A percentile compares a stretch with the other conserved stretches of the same genome.
These are phyloP conservation scores for Mobula hypostoma DNA, from an alignment of 2,113 vertebrate species.

Conservation along the genomic window DNA sequence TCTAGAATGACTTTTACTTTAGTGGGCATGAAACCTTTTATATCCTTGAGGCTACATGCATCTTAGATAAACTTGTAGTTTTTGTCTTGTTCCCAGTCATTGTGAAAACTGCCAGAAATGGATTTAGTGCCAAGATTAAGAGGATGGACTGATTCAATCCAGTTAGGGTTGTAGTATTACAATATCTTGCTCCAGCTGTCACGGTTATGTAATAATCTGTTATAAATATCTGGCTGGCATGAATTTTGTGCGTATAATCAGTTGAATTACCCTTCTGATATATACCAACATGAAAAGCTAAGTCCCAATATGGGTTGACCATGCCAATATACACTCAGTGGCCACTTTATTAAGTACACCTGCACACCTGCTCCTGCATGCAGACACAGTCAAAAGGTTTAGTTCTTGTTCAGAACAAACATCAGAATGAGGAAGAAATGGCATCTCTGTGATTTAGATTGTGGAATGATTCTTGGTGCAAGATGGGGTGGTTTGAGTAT, in stretches of 20 bases:
- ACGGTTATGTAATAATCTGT: background rate
- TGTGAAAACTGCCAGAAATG: conserved; percentile 7
- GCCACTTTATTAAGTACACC: too few relatives aligned
- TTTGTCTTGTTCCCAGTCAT: background rate
- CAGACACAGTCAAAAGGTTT: too few relatives aligned
- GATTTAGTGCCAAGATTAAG: conserved; percentile 14
- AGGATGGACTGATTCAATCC: background rate
- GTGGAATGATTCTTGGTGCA: too few relatives aligned
- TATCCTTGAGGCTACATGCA: background rate
- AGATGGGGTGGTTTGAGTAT: too few relatives aligned
- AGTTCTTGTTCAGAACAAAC: too few relatives aligned
- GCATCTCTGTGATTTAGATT: too few relatives aligned
- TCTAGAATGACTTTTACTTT: background rate
- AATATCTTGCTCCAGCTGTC: background rate
- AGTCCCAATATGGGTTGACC: background rate
- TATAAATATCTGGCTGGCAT: background rate
- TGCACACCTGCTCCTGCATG: too few relatives aligned
- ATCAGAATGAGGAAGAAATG: too few relatives aligned
- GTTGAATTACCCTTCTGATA: background rate
- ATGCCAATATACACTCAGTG: background rate
- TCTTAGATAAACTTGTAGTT: background rate
- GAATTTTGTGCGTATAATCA: background rate
- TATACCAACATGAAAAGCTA: background rate
- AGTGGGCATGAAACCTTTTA: background rate
- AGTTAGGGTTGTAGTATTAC: background rate